Percentiles rank a stretch among this genome's conserved stretches.
Evolutionary conservation across 2,113 vertebrate genomes (phyloP).

Genomic region (Taurulus bubalis): DNA sequence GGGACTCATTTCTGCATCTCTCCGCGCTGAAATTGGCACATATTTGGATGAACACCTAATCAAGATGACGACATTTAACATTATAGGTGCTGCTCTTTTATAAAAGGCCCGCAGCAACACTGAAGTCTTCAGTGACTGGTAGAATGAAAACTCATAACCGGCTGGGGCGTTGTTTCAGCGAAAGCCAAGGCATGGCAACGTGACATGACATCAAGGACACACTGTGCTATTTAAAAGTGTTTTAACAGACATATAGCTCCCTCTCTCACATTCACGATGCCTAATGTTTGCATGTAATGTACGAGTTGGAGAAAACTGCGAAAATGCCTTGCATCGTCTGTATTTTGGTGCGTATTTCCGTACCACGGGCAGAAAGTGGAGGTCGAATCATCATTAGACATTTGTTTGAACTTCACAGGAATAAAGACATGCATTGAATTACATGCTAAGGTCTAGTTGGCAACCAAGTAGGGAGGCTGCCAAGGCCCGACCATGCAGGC

Average conservation of each 20-base stretch:
- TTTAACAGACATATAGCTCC: not conserved
- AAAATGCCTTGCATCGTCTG: not conserved
- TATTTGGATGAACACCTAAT: constrained; percentile 14
- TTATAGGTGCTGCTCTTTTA: constrained; percentile 14
- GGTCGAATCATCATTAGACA: not conserved
- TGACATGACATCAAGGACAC: not conserved
- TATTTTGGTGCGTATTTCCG: not conserved
- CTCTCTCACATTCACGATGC: not conserved
- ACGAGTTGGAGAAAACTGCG: not conserved
- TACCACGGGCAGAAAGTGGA: not conserved
- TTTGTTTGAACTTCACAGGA: not conserved
- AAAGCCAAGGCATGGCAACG: not conserved
- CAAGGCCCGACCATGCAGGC: not conserved
- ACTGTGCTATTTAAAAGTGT: not conserved
- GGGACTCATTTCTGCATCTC: not conserved
- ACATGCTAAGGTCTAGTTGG: not conserved
- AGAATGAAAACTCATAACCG: constrained; percentile 8
- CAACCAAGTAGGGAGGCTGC: not conserved
- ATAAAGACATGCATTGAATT: not conserved
- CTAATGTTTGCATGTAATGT: not conserved
- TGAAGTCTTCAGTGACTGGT: not conserved
- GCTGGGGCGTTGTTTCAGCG: not conserved
- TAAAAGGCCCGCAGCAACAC: not conserved
- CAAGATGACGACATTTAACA: constrained; percentile 11
- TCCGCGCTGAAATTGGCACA: not conserved